Conservation (phyloP, 2,888 invertebrate species). For the Balanococcus diminutus region DNA sequence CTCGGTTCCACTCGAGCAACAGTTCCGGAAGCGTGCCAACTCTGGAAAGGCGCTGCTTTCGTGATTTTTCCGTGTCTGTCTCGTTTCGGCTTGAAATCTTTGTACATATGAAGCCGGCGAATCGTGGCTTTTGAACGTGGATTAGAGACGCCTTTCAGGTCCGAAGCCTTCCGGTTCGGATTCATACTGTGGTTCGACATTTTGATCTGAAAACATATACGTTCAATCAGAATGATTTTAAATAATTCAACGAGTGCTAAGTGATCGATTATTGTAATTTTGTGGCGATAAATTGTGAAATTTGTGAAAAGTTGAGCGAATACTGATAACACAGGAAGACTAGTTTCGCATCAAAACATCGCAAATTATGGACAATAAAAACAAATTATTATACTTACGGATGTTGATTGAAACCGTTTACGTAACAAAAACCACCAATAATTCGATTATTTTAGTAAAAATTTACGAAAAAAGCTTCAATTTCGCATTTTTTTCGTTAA, state of each 20-base stretch:
- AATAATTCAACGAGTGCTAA: neutral
- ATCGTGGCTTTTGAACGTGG: constrained; percentile 91
- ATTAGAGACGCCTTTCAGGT: constrained; percentile 83
- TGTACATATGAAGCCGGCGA: constrained; percentile 96
- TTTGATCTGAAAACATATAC: neutral
- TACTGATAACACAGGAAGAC: neutral
- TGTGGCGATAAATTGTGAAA: neutral
- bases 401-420: neutral
- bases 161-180: constrained; percentile 80
- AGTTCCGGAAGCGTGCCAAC: constrained; percentile 80
- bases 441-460: neutral
- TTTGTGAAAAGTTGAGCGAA: neutral
- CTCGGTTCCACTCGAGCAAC: constrained; percentile 95
- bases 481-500: neutral
- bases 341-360: neutral
- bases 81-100: constrained; percentile 94
- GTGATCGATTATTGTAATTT: neutral
- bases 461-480: neutral
- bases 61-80: constrained; percentile 82
- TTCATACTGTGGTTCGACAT: constrained; percentile 82
- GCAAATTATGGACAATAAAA: neutral
- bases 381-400: neutral
- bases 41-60: constrained; percentile 94
- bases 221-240: too few relatives aligned
- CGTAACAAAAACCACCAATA: neutral